Conservation (phyloP, 2,888 invertebrate species). For the Meliscaeva auricollis region DNA sequence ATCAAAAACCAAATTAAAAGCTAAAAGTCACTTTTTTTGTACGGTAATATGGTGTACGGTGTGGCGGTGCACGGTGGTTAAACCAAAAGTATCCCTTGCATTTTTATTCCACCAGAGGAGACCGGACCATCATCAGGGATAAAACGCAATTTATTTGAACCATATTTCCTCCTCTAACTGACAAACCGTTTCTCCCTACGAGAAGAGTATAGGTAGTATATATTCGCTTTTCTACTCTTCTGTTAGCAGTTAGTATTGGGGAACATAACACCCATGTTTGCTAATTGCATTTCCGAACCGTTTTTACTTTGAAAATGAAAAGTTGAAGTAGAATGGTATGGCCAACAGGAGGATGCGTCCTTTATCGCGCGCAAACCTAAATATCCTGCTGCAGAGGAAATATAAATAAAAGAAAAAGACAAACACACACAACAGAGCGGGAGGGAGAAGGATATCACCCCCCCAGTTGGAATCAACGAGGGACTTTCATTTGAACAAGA, state of each 20-base stretch:
- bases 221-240: conserved; percentile 34
- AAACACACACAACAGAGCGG: neutral
- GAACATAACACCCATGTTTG: conserved; percentile 64
- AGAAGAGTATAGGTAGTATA: neutral
- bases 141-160: conserved; percentile 29
- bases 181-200: conserved; percentile 7
- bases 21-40: conserved; percentile 41
- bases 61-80: neutral
- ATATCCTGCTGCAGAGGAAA: conserved; percentile 55
- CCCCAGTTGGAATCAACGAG: conserved; percentile 5
- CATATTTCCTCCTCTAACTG: conserved; percentile 30
- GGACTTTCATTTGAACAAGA: conserved; percentile 20
- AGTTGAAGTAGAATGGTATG: neutral
- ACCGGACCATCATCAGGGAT: conserved; percentile 4
- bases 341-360: conserved; percentile 42
- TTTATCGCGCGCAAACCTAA: conserved; percentile 49
- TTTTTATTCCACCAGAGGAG: neutral
- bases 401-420: conserved; percentile 19
- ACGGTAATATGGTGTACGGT: neutral
- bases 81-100: conserved; percentile 15
- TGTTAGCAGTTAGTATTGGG: conserved; percentile 33
- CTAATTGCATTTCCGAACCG: conserved; percentile 74
- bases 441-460: conserved; percentile 11
- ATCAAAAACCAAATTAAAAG: conserved; percentile 67
- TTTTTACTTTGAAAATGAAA: conserved; percentile 37